A percentile compares a stretch with the other conserved stretches of the same genome.
phyloP scores from a whole-genome alignment of 1,140 invertebrate species.

The Arctopsyche grandis region DNA sequence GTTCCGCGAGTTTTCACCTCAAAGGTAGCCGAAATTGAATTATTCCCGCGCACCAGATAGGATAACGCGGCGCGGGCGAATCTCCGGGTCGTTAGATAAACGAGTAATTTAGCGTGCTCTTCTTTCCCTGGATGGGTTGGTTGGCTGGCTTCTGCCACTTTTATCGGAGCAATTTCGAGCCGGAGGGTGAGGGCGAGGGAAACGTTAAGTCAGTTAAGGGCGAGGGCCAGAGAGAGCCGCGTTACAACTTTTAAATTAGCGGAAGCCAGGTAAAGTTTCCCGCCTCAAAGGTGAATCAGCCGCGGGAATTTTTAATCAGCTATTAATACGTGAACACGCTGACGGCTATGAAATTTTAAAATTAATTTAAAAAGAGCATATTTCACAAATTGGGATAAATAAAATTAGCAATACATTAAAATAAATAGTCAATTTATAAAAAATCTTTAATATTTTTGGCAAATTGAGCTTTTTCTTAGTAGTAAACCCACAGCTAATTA shows the following conservation, averaged over 20 bases:
- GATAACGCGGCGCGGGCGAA: constrained; percentile 37
- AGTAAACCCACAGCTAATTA: too few relatives aligned
- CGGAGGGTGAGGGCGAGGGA: background rate
- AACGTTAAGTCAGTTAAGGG: constrained; percentile 16
- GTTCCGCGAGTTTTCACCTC: constrained; percentile 51
- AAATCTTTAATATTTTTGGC: too few relatives aligned
- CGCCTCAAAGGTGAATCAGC: constrained; percentile 19
- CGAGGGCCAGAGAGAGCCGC: background rate
- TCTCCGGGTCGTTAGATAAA: constrained; percentile 47
- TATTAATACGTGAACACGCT: constrained; percentile 27
- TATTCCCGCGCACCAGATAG: constrained; percentile 43
- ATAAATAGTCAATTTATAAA: too few relatives aligned
- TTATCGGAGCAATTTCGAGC: constrained; percentile 45
- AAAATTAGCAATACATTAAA: too few relatives aligned
- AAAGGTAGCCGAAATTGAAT: constrained; percentile 54
- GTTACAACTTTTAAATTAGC: constrained; percentile 45
- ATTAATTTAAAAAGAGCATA: background rate
- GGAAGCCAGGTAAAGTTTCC: constrained; percentile 14
- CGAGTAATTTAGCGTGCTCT: constrained; percentile 47
- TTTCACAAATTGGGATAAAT: too few relatives aligned
- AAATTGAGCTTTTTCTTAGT: too few relatives aligned
- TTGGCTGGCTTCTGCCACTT: constrained; percentile 36
- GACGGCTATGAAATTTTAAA: constrained; percentile 28
- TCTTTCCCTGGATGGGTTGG: background rate
- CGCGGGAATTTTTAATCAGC: constrained; percentile 34